Percentiles rank a stretch among this genome's conserved stretches.
Evolutionary conservation across 2,113 vertebrate genomes (phyloP).

Genomic region (human (Homo sapiens)): GRCh38 chr5:108860001-108860500

Average conservation of each 20-base stretch:
- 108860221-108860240: no score
- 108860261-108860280: neutral
- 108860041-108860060: no score
- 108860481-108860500: neutral
- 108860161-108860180: no score
- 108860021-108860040: no score
- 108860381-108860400: neutral
- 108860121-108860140: no score
- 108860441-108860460: conserved; percentile 31
- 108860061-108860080: no score
- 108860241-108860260: neutral
- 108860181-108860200: no score
- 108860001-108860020: no score
- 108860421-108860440: conserved; percentile 12
- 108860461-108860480: neutral
- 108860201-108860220: no score
- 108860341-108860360: neutral
- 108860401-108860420: neutral
- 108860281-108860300: neutral
- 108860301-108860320: neutral
- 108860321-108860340: neutral
- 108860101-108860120: no score
- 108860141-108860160: no score
- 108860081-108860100: no score
- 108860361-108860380: neutral